These are phyloP conservation scores for Eurystomus glaucurus DNA, from an alignment of 2,797 vertebrate species.

Conservation along the genomic window DNA sequence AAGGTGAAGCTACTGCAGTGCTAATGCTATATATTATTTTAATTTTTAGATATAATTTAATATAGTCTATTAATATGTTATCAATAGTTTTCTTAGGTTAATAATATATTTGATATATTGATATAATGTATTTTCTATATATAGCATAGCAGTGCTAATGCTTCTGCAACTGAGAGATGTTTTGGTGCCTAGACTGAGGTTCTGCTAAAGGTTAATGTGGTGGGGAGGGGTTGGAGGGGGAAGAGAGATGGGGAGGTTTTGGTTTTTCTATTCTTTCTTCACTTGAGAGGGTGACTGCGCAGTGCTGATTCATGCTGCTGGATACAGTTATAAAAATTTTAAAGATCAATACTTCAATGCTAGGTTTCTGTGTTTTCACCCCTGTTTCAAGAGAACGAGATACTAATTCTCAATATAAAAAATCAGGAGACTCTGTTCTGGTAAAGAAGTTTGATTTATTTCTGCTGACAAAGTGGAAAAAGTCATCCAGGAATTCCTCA, in stretches of 20 bases:
- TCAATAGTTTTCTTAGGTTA: background rate
- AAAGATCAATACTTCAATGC: background rate
- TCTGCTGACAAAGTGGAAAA: background rate
- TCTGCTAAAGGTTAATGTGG: background rate
- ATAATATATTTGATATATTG: background rate
- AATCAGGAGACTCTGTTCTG: background rate
- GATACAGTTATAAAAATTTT: background rate
- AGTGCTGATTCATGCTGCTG: background rate
- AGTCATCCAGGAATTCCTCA: background rate
- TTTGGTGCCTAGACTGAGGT: background rate
- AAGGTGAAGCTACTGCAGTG: background rate
- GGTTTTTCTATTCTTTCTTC: background rate
- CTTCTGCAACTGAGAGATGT: background rate
- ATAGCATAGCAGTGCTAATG: background rate
- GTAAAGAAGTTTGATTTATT: background rate
- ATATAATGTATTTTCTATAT: background rate
- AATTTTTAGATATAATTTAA: background rate
- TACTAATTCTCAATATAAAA: background rate
- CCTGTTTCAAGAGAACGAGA: background rate
- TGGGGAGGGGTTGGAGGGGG: fast-evolving
- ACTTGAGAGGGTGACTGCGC: background rate
- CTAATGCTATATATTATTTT: background rate
- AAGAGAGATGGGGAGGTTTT: background rate
- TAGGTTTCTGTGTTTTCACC: background rate
- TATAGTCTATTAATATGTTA: background rate